Base-by-base conservation (phyloP, 2,797 vertebrate species). In the Falco biarmicus region DNA sequence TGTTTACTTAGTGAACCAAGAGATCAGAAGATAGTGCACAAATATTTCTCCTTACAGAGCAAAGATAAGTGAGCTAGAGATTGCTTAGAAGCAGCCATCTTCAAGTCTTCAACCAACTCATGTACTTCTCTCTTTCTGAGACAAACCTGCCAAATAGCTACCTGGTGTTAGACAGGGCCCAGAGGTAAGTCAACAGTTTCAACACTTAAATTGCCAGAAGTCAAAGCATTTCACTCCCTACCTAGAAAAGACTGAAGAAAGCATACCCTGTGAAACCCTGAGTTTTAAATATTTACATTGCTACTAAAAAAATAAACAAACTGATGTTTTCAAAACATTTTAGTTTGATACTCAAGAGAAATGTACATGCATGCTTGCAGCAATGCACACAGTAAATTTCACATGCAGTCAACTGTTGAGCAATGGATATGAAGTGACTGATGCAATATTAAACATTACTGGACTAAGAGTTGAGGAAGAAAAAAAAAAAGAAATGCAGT, bases 221-320 rank as follows among this genome's bases (percentile, higher is more conserved):
- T 69, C 50, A 86, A 81, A 84, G 80, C 26, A 69, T 76, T 76
- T 90, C 4, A 84, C 65, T 81, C 22, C 50, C 56, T 61, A 48
- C 10, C 43, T 63, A 84, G n/a, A 61, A 78, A 84, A 65, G 41
- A 28, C 61, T 54, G n/a, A 81, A 68, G 57, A 50, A 89, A 91
- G 63, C 16, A 53, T 21, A 87, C 64, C 18, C 51, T 32, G 11
- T 43, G 54, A 89, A 89, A 75, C 39, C 39, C 39, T 13, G 54
- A 75, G 24, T 66, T 88, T 90, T 54, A 88, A 94, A 79, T 82
- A 95, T 66, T 93, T 88, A 83, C 50, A 64, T 13, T 75, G 28
- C 29, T 66, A 83, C n/a, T 50, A 64, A 61, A 74, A 85, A 89
- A 84, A 60, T 13, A 56, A 41, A 41, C 39, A 41, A 41, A 61